Percentiles rank a stretch among this genome's conserved stretches.
These are phyloP conservation scores for Scaptomyza montana DNA, from an alignment of 1,140 invertebrate species.

Conservation along the genomic window DNA sequence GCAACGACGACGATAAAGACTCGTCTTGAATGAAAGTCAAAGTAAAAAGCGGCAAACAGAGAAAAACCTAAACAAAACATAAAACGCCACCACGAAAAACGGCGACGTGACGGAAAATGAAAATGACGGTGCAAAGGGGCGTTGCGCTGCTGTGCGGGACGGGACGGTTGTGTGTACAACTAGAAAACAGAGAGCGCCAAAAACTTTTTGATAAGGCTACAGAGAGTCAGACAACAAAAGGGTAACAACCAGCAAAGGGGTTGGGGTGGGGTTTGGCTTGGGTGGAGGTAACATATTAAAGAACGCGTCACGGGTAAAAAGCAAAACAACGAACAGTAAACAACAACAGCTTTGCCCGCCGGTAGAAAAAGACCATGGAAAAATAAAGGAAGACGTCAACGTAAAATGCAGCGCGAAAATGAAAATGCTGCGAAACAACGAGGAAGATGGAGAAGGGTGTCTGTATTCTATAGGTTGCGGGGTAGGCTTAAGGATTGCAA, in stretches of 20 bases:
- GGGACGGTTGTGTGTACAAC: constrained; percentile 19
- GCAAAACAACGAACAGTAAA: constrained; percentile 39
- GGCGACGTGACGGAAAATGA: neutral
- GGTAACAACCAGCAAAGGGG: neutral
- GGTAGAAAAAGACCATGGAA: constrained; percentile 43
- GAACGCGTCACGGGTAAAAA: constrained; percentile 2
- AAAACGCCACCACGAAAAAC: constrained; percentile 50
- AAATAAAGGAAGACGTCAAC: constrained; percentile 24
- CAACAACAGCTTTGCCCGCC: constrained; percentile 37
- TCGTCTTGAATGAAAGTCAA: constrained; percentile 83
- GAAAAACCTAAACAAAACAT: constrained; percentile 82
- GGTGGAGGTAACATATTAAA: neutral
- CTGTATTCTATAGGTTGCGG: neutral
- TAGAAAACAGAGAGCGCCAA: constrained; percentile 67
- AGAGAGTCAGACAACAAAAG: neutral
- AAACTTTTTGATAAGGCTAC: constrained; percentile 69
- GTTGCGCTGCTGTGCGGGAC: neutral
- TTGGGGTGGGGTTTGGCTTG: neutral
- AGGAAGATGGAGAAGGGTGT: constrained; percentile 1
- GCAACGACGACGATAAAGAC: constrained; percentile 47
- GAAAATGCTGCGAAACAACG: constrained; percentile 33
- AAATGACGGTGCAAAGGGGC: neutral
- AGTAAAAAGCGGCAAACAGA: constrained; percentile 81
- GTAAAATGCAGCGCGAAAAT: constrained; percentile 50
- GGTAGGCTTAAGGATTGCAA: constrained; percentile 15